phyloP scores from a whole-genome alignment of 2,113 vertebrate species.

The Lepidiolamprologus cunningtoni region DNA sequence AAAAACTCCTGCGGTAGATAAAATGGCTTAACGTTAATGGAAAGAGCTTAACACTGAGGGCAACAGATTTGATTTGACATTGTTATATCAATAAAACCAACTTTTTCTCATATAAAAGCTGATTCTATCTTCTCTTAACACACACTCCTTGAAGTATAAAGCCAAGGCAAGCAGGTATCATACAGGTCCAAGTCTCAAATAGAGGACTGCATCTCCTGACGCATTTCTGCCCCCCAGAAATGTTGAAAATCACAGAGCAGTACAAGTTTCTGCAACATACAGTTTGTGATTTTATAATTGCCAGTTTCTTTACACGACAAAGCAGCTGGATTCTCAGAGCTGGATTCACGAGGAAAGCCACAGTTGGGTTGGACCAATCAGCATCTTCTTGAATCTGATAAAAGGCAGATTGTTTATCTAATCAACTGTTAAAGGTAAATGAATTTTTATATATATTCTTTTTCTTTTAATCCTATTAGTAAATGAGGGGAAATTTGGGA shows the following conservation, averaged over 20 bases:
- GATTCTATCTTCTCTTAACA: not conserved
- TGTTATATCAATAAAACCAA: constrained; percentile 22
- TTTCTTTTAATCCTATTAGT: not conserved
- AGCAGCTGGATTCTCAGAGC: not conserved
- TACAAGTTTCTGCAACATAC: not conserved
- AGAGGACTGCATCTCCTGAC: not conserved
- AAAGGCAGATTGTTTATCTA: not conserved
- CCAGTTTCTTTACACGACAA: not conserved
- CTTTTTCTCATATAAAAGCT: constrained; percentile 10
- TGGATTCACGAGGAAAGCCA: not conserved
- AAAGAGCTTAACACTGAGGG: constrained; percentile 15
- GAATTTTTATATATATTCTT: not conserved
- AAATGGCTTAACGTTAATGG: constrained; percentile 14
- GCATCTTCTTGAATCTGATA: not conserved
- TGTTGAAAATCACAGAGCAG: not conserved
- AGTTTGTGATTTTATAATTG: not conserved
- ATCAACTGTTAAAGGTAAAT: not conserved
- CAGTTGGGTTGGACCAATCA: not conserved
- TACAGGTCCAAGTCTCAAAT: not conserved
- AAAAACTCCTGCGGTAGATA: not conserved
- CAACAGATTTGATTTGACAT: constrained; percentile 4
- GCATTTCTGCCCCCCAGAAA: not conserved
- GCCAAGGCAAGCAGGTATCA: not conserved
- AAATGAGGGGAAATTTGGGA: not conserved
- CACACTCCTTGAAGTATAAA: not conserved